Base-by-base conservation (phyloP, 2,888 invertebrate genomes). In the Zygaena filipendulae region DNA sequence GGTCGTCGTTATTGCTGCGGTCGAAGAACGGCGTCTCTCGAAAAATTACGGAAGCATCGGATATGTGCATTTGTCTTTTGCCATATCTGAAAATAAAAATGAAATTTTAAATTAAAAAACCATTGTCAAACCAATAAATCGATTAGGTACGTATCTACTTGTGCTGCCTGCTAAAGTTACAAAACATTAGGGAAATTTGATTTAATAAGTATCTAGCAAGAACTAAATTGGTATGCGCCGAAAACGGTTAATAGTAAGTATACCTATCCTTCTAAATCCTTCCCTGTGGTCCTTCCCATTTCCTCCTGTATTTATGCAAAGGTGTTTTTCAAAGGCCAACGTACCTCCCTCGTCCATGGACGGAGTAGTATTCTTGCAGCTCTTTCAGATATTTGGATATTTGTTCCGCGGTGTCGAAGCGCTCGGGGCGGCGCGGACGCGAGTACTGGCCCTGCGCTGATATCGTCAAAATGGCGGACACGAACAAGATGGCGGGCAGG, bases 1-100 rank as follows among this genome's bases (percentile, higher is more conserved):
- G 45, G 18, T 66, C 63, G 20, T 74, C 68, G 32, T 67, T 60
- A 16, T 58, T 38, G 16, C 47, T 46, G 38, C 64, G 55, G 4
- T 71, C 74, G 41, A 69, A 62, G 32, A 64, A 60, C 1, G 77
- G 77, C 5, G 66, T 64, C 43, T 79, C 75, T 35, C 63, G 49
- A 51, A 72, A 77, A 39, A 69, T 68, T 0, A 72, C 71, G 0
- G 77, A 75, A 0, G 74, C 66, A 39, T 75, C 77, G 2, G 75
- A 62, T 60, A 75, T 68, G 37, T 67, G 77, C 74, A 71, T 72
- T 42, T 74, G 77, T 20, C 77, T 45, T 39, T 79, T 79, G 23
- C 77, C 77, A 32, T 71, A 79, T 59, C 77, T 79, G 66, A 23
- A 55, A 67, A 33, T 29, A 39, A 42, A 45, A 39, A 16, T 6